Base-by-base conservation (phyloP, 2,113 vertebrate species). In the Chinchilla lanigera region DNA sequence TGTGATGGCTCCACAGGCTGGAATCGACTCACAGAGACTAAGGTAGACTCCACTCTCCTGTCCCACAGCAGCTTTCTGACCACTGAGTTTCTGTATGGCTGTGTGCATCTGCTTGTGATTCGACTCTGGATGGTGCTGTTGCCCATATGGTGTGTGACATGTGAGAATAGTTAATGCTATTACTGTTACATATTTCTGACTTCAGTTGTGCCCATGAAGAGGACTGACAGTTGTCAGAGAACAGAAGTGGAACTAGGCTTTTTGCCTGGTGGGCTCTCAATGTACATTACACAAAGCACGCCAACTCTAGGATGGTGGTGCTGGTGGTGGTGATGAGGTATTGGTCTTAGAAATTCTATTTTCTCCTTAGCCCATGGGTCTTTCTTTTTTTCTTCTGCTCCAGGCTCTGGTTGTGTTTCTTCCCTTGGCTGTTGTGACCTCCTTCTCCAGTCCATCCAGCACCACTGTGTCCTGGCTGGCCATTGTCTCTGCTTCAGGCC, bases 111-210 rank as follows among this genome's bases (percentile, higher is more conserved):
- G 75, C 86, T 92, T 82, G 13, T 87, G 75, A 92, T 83, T 89
- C 63, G 73, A 63, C 96, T 94, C 82, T 89, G 71, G 24, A 26
- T 80, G 71, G 89, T 69, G 56, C 26, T 38, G 22, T 60, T 30
- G 60, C 35, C 44, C 5, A 1, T 35, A 24, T 67, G 44, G 82
- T 93, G 38, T 28, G 19, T 41, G 86, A 26, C 71, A 61, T 24
- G 28, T 47, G 75, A 75, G 75, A 93, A 80, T 93, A 96, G 94
- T 95, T 93, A 95, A 93, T 95, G 80, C 69, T 82, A 84, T 89
- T 80, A 75, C 86, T 93, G 92, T 87, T 90, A 84, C 16, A 8
- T 52, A 30, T 96, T 95, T 96, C 96, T 93, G 93, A 91, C 56
- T 69, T 61, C 71, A 58, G 3, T 77, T 90, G 71, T 73, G n/a